Evolutionary conservation across 1,140 invertebrate species (phyloP), one percentile per base, ranked within the genome.

Genomic region (Drosophila persimilis): DNA sequence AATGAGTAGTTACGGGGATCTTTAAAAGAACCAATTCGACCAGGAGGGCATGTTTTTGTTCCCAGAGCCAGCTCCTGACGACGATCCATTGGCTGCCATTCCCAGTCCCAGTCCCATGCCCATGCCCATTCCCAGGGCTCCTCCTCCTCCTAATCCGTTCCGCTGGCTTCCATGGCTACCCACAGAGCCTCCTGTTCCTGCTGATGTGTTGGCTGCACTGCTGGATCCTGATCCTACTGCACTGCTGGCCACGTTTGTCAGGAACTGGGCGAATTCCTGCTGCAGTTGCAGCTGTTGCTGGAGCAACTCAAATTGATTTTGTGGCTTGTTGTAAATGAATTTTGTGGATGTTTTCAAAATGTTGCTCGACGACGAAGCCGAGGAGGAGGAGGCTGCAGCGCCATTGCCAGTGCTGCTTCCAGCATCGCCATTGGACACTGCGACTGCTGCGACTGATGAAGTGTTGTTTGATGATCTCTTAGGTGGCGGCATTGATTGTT

Each of bases 11-110:
- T 13, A 39, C 35, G 11, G 11, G 11, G 13, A 17, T 39, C 8
- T 63, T 73, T 88, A 89, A 59, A 86, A 90, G 51, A 90, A 90
- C 85, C 77, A 90, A 80, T 90, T 90, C 4, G 89, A 90, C 85
- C 86, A 89, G 35, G 89, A 79, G 47, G 77, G 70, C 60, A 79
- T 73, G 29, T 65, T 70, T 51, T 62, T 75, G 11, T 74, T 80
- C 58, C 67, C 59, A 39, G 35, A 39, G 11, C 35, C 35, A 39
- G 11, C 35, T 13, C 35, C 35, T 13, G 35, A 39, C 2, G 35
- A 39, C 9, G 35, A 39, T 39, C 35, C 35, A 13, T 39, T 39
- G 11, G 35, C 35, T 39, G 35, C 35, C 35, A 39, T 39, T 39
- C 35, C 35, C 35, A 39, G 29, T 31, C 29, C 29, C 29, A 31